Evolutionary conservation across 1,140 invertebrate species (phyloP), one percentile per base, ranked within the genome.

Genomic region (Trichonephila clavata): DNA sequence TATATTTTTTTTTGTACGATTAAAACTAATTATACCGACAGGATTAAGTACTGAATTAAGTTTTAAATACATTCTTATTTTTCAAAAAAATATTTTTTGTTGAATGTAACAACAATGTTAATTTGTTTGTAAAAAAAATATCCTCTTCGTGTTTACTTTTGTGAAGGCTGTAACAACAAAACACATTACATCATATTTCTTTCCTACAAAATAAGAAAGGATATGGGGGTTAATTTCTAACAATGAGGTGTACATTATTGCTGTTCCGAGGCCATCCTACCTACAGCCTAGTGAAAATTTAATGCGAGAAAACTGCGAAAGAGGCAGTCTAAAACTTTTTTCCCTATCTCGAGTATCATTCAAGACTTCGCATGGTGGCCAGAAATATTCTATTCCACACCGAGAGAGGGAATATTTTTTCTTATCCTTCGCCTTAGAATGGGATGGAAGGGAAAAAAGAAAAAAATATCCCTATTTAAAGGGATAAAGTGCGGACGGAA

Each of bases 391-490:
- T 59, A 57, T 83, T 59, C 81, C 24, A 27, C 81, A 14, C 32
- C 39, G 43, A n/a, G 50, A n/a, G 50, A 83, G 68, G n/a, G 81
- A 50, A 83, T 27, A 57, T n/a, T 24, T 59, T 43, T 50, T 50
- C 80, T 77, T 39, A 32, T 77, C 27, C 27, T 32, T 61, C 32
- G 27, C 27, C 27, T 77, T 77, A 24, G 68, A 27, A 77, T 77
- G 27, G 68, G 39, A 77, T 77, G 6, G 68, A 77, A 6, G 20
- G 5, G 32, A 77, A 27, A 77, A 77, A 77, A 27, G 6, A 39
- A 32, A 71, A 71, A 77, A 77, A 68, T 2, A 68, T 81, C 77
- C 77, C 32, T 81, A 81, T 81, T 81, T 81, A 81, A 81, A 81
- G 77, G 77, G 77, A 81, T 81, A 81, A 81, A 81, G 77, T 43